Evolutionary conservation across 2,113 vertebrate genomes (phyloP), one percentile per base, ranked within the genome.

Genomic region (Dipodomys merriami): DNA sequence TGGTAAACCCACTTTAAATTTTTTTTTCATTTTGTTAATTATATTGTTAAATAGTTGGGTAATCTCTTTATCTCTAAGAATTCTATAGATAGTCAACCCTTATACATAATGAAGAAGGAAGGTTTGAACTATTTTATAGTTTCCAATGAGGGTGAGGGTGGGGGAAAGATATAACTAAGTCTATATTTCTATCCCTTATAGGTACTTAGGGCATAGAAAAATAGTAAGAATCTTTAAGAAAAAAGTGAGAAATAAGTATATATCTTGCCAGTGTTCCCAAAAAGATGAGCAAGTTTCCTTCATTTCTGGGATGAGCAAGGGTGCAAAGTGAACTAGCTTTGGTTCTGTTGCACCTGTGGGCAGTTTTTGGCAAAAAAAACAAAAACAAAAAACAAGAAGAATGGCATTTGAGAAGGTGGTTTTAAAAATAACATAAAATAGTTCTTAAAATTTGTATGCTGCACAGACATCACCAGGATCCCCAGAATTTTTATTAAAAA

Each of bases 401-500:
- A 39, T 69, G n/a, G 46, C 60, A 30, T 84, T 46, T 86, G 62
- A 22, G 46, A 91, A 57, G 2, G 23, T 81, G 35, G 64, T 72
- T 92, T 86, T 3, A 83, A 83, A 68, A 71, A 49, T 6, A 87
- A 13, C 33, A 64, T 5, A 33, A 71, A 16, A 67, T 10, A 91
- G 33, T 78, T 83, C 49, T 39, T 92, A 83, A 83, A 93, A 94
- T 90, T 91, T 25, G 35, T 22, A 92, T 89, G 81, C 60, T 60
- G 22, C 60, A 83, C 22, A 93, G 39, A 89, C 35, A 57, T 65
- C 39, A 84, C 57, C 16, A 93, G 73, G 35, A 62, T 93, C 81
- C 74, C 84, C 78, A 84, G 87, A 95, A 90, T 85, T 96, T 96
- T 95, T 94, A 96, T 94, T 93, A 94, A 91, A 96, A 96, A 94